A percentile compares a stretch with the other conserved stretches of the same genome.
Evolutionary conservation across 1,140 invertebrate genomes (phyloP).

Genomic region (Phymorhynchus buccinoides): DNA sequence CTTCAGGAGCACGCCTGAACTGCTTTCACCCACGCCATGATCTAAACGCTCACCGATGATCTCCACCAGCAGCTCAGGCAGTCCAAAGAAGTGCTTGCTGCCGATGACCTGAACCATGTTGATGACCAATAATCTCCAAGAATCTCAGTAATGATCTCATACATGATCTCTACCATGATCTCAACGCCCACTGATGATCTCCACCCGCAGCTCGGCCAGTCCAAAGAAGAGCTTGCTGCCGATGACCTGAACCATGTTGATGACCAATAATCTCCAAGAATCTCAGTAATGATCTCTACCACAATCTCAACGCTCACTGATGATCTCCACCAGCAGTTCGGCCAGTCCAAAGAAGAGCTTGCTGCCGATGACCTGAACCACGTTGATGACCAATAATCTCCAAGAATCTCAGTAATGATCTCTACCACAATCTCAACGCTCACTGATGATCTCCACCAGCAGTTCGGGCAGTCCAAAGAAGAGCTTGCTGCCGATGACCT

Average conservation of each 20-base stretch:
- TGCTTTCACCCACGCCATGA: too few relatives aligned
- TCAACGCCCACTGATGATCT: conserved; percentile 66
- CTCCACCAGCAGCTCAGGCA: conserved; percentile 79
- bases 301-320: conserved; percentile 65
- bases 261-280: too few relatives aligned
- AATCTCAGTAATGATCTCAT: too few relatives aligned
- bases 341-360: conserved; percentile 78
- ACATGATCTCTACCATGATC: too few relatives aligned
- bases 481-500: conserved; percentile 77
- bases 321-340: conserved; percentile 77
- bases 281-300: too few relatives aligned
- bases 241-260: conserved; percentile 79
- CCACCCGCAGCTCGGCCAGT: conserved; percentile 79
- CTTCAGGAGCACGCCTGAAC: too few relatives aligned
- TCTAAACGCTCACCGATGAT: conserved; percentile 66
- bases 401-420: too few relatives aligned
- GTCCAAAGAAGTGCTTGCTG: conserved; percentile 77
- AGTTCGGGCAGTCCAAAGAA: conserved; percentile 80
- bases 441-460: conserved; percentile 75
- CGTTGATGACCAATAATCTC: too few relatives aligned
- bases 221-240: conserved; percentile 77
- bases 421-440: too few relatives aligned
- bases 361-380: conserved; percentile 76
- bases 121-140: too few relatives aligned
- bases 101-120: conserved; percentile 76